Evolutionary conservation across 2,888 invertebrate species (phyloP), one percentile per base, ranked within the genome.

Genomic region (Melanostoma mellinum): DNA sequence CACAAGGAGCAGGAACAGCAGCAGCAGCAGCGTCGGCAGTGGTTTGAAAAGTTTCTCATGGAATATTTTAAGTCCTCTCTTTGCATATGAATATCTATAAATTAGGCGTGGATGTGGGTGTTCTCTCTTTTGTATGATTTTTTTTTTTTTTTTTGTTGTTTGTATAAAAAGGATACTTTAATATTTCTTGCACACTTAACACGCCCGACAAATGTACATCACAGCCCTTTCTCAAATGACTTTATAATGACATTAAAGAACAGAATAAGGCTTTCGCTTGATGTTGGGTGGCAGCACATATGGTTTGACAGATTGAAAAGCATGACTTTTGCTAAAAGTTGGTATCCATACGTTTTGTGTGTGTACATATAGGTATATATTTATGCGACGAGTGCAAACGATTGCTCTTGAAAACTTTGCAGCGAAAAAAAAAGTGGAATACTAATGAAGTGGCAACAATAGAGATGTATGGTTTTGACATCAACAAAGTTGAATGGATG

Each of bases 231-330:
- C 61, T 67, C 55, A 73, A 76, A 77, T 73, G 72, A 73, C 81
- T 82, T 77, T 82, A 82, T 77, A 72, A 82, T 73, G 72, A 82
- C 68, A 82, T 82, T 77, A 77, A 71, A 75, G 61, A 40, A 44
- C 40, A 56, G 61, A 74, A 74, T 74, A 68, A 38, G 61, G 72
- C 74, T 50, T 68, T 79, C 38, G 32, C 36, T 58, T 72, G 58
- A 52, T 60, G 48, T 68, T 50, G 52, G 55, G 68, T 80, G 79
- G 61, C 20, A 20, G 20, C 74, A 52, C 79, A 74, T 74, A 80
- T 80, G 79, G 61, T 68, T 56, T 79, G 68, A 74, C 73, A 79
- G 67, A 79, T 79, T 68, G 74, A 40, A 32, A 74, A 48, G 74
- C 61, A 68, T 68, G 73, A 68, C 53, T 79, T 79, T 67, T 56